Conservation (phyloP, 1,140 invertebrate genomes). For the Pogonognathellus flavescens region DNA sequence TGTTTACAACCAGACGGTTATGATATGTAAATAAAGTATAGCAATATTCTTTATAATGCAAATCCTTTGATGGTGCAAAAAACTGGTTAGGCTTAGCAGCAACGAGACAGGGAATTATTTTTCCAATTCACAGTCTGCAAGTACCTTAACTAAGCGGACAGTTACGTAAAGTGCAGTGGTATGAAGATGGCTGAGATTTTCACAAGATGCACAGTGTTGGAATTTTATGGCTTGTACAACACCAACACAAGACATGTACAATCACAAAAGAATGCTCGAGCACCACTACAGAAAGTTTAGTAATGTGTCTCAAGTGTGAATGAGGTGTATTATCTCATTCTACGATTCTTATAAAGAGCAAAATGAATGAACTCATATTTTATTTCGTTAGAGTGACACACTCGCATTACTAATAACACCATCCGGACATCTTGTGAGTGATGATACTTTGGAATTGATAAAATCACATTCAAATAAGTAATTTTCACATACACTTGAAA, state of each 20-base stretch:
- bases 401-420: background rate
- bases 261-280: too few relatives aligned
- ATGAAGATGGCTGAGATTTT: too few relatives aligned
- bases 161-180: background rate
- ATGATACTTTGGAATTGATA: too few relatives aligned
- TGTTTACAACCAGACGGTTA: background rate
- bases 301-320: too few relatives aligned
- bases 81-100: constrained; percentile 26
- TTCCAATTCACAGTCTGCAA: too few relatives aligned
- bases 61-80: constrained; percentile 10
- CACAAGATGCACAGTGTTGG: too few relatives aligned
- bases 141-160: background rate
- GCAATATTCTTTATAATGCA: constrained; percentile 31
- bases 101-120: background rate
- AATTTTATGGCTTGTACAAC: too few relatives aligned
- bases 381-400: background rate
- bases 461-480: too few relatives aligned
- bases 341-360: constrained; percentile 3
- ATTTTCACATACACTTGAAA: too few relatives aligned
- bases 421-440: too few relatives aligned
- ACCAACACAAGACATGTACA: too few relatives aligned
- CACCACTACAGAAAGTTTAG: too few relatives aligned
- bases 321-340: background rate
- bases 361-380: constrained; percentile 8
- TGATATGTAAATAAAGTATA: background rate